phyloP scores from a whole-genome alignment of 2,888 invertebrate species.

The Drosophila meridionalis region DNA sequence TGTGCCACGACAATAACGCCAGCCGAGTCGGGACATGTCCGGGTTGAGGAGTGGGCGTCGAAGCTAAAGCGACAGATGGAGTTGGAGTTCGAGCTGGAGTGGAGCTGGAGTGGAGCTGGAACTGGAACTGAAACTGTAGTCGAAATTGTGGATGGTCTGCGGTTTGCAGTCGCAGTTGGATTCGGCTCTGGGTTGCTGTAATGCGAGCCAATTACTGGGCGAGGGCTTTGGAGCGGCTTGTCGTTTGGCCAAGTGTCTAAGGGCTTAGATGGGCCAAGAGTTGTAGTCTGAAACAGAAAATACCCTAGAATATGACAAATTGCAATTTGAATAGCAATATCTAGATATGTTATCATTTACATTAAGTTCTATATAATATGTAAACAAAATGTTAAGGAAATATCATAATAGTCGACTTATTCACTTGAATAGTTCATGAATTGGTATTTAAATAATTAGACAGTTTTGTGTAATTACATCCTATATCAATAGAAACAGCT shows the following conservation, averaged over 20 bases:
- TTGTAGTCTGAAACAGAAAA: neutral
- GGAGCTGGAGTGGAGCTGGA: neutral
- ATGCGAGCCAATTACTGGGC: conserved; percentile 72
- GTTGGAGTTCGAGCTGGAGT: conserved; percentile 2
- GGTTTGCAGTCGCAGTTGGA: conserved; percentile 46
- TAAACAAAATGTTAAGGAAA: neutral
- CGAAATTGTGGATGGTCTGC: conserved; percentile 27
- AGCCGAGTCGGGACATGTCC: conserved; percentile 40
- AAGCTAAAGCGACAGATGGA: conserved; percentile 6
- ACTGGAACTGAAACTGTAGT: conserved; percentile 4
- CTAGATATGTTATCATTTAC: too few relatives aligned
- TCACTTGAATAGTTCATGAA: neutral
- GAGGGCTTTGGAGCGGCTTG: conserved; percentile 21
- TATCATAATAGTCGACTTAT: neutral
- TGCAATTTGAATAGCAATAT: neutral
- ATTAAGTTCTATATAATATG: too few relatives aligned
- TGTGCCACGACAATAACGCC: conserved; percentile 77
- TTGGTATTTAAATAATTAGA: neutral
- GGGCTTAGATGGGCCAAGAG: neutral
- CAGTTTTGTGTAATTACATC: too few relatives aligned
- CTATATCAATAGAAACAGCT: neutral
- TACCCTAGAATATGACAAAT: neutral
- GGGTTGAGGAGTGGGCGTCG: conserved; percentile 35
- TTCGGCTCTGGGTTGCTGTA: conserved; percentile 62
- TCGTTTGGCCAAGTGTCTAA: conserved; percentile 45